A percentile compares a stretch with the other conserved stretches of the same genome.
phyloP scores from a whole-genome alignment of 2,797 vertebrate species.

The Tadarida brasiliensis region DNA sequence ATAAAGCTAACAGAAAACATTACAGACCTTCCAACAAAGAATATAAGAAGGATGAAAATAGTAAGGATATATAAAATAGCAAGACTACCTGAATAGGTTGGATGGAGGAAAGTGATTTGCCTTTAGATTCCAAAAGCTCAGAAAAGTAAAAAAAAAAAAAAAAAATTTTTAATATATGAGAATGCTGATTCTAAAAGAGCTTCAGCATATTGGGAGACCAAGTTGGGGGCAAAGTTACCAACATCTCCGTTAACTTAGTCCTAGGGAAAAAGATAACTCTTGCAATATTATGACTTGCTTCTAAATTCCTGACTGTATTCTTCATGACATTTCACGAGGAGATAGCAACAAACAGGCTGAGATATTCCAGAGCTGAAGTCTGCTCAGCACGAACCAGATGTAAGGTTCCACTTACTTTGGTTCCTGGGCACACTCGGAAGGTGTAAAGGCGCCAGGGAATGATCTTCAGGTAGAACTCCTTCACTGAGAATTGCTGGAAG shows the following conservation, averaged over 20 bases:
- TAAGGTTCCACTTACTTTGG: constrained; percentile 91
- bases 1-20: not conserved
- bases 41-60: not conserved
- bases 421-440: constrained; percentile 98
- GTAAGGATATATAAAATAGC: not conserved
- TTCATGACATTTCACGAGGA: not conserved
- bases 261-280: not conserved
- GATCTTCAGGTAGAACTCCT: constrained; percentile 99
- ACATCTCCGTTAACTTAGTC: constrained; percentile 11
- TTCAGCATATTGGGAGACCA: constrained; percentile 5
- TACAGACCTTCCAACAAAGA: not conserved
- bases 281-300: constrained; percentile 1
- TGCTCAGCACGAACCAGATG: not conserved
- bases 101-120: constrained; percentile 30
- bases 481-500: constrained; percentile 97
- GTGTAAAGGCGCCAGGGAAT: constrained; percentile 99
- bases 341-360: not conserved
- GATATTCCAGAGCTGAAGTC: constrained; percentile 22
- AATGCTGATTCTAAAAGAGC: constrained; percentile 20
- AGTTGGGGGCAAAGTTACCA: not conserved
- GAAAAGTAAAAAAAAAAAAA: not conserved
- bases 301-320: not conserved
- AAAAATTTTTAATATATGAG: not conserved
- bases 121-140: constrained; percentile 45
- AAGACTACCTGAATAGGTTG: not conserved